A percentile compares a stretch with the other conserved stretches of the same genome.
These are phyloP conservation scores for Oryzias melastigma DNA, from an alignment of 2,113 vertebrate genomes.

Conservation along the genomic window DNA sequence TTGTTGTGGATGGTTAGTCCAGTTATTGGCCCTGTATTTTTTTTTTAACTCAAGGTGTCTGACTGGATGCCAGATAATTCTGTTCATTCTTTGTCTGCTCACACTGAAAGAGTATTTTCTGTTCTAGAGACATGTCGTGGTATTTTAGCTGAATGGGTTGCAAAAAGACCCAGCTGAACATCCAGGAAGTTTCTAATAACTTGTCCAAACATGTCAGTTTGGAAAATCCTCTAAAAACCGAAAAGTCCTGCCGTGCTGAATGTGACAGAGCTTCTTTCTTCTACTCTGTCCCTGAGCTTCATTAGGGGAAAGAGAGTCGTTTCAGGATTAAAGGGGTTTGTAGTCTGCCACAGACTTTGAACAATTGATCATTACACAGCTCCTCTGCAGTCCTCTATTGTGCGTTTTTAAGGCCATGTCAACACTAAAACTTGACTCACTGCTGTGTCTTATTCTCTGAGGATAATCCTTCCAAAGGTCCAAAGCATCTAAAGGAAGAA, in stretches of 20 bases:
- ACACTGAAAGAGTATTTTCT: no score
- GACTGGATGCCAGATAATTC: no score
- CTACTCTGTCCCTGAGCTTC: conserved; percentile 34
- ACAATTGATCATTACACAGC: conserved; percentile 50
- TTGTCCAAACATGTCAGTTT: conserved; percentile 3
- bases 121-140: no score
- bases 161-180: background rate
- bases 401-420: conserved; percentile 10
- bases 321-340: conserved; percentile 51
- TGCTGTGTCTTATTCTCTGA: background rate
- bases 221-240: conserved; percentile 26
- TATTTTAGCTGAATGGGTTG: no score
- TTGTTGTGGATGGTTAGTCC: no score
- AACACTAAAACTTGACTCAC: conserved; percentile 3
- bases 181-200: background rate
- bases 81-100: no score
- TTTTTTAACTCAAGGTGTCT: no score
- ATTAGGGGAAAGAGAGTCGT: conserved; percentile 47
- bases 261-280: conserved; percentile 29
- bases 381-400: conserved; percentile 17
- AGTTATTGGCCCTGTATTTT: no score
- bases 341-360: conserved; percentile 31
- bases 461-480: background rate
- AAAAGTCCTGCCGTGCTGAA: conserved; percentile 11
- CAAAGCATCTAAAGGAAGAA: background rate